Conservation (phyloP, 2,113 vertebrate genomes). For the Octodon degus region DNA sequence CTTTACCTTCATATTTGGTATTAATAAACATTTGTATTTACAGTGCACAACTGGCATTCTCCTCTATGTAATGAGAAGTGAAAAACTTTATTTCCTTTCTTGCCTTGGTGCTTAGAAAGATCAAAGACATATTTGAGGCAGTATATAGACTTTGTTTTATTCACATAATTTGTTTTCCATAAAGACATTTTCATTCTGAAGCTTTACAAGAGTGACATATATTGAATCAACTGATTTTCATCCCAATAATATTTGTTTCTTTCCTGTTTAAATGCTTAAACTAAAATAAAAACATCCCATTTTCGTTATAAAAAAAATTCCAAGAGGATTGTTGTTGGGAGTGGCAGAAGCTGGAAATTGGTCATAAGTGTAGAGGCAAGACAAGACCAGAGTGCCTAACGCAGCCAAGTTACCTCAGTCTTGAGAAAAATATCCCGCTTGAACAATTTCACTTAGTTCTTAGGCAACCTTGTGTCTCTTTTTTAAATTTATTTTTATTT, state of each 20-base stretch:
- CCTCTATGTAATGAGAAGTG: not conserved
- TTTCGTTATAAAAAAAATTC: conserved; percentile 19
- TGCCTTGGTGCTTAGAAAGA: conserved; percentile 13
- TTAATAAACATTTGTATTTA: conserved; percentile 42
- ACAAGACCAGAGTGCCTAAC: too few species aligned
- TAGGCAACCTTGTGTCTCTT: too few species aligned
- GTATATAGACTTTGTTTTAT: conserved; percentile 5
- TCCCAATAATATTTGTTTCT: conserved; percentile 14
- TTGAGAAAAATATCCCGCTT: too few species aligned
- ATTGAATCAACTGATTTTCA: not conserved
- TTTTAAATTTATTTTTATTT: too few species aligned
- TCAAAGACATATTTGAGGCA: not conserved
- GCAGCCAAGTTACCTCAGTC: too few species aligned
- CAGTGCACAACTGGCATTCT: not conserved
- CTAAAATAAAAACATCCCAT: not conserved
- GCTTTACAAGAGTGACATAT: not conserved
- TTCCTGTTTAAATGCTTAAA: conserved; percentile 19
- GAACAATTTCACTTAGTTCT: too few species aligned
- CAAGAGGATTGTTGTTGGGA: not conserved
- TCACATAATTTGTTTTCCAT: not conserved
- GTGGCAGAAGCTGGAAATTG: too few species aligned
- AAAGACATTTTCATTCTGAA: not conserved
- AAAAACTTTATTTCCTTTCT: conserved; percentile 9
- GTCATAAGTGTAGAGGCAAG: too few species aligned
- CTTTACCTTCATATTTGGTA: not conserved